Conservation (phyloP, 2,113 vertebrate species). For the Eulemur rufifrons region DNA sequence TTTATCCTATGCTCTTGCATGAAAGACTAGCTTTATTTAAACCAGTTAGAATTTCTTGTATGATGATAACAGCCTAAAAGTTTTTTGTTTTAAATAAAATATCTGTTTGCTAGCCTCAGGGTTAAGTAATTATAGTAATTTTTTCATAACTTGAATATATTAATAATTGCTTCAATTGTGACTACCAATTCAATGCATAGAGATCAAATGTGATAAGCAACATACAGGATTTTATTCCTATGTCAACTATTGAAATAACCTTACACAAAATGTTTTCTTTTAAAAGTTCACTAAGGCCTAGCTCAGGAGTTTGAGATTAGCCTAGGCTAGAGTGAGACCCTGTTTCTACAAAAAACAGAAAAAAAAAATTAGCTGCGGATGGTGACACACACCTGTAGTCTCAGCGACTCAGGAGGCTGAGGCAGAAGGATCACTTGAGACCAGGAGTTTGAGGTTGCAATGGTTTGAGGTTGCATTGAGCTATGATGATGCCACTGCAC, state of each 20-base stretch:
- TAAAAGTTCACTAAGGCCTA: background rate
- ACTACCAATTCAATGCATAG: background rate
- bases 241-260: background rate
- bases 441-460: too few species aligned
- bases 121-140: conserved; percentile 45
- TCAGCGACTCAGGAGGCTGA: too few species aligned
- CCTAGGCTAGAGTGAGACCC: too few species aligned
- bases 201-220: background rate
- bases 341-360: too few species aligned
- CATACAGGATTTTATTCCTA: background rate
- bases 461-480: too few species aligned
- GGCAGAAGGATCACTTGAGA: too few species aligned
- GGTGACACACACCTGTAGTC: too few species aligned
- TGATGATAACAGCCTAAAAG: background rate
- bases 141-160: background rate
- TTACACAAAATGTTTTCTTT: conserved; percentile 5
- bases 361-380: too few species aligned
- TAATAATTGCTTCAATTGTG: background rate
- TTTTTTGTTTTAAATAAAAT: conserved; percentile 46
- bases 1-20: background rate
- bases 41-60: conserved; percentile 39
- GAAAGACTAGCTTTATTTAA: conserved; percentile 38
- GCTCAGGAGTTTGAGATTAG: too few species aligned
- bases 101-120: background rate
- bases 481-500: too few species aligned